Conservation (phyloP, 1,140 invertebrate genomes). For the Pachyrhynchus sulphureomaculatus region DNA sequence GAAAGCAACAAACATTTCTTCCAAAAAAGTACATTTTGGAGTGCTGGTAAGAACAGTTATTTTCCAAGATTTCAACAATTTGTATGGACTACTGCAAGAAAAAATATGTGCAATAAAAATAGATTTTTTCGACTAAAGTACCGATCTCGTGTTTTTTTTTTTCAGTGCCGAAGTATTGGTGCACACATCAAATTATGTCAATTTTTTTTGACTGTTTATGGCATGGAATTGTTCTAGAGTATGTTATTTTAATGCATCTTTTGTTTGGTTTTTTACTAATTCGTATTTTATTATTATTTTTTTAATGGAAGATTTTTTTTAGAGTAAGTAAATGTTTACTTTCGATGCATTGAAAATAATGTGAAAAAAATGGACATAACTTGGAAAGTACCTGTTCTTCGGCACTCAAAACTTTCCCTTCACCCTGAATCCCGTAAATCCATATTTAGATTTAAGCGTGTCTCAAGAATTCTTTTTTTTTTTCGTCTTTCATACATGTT, state of each 20-base stretch:
- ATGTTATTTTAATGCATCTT: slow-evolving; percentile 40
- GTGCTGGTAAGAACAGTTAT: slow-evolving; percentile 53
- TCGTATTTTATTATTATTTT: slow-evolving; percentile 3
- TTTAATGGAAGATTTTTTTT: neutral
- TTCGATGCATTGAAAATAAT: slow-evolving; percentile 45
- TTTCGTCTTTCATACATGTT: too few species aligned
- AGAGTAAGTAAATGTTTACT: neutral
- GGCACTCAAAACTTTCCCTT: slow-evolving; percentile 60
- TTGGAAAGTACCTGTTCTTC: slow-evolving; percentile 73
- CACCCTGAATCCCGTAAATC: slow-evolving; percentile 40
- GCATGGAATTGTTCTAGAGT: slow-evolving; percentile 9
- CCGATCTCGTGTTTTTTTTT: slow-evolving; percentile 44
- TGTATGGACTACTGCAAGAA: slow-evolving; percentile 23
- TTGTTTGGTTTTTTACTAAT: slow-evolving; percentile 1
- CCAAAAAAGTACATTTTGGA: too few species aligned
- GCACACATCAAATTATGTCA: slow-evolving; percentile 52
- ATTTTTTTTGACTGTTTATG: slow-evolving; percentile 47
- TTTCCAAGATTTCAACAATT: slow-evolving; percentile 48
- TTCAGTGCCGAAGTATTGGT: slow-evolving; percentile 52
- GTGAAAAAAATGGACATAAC: slow-evolving; percentile 50
- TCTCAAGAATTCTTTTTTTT: neutral
- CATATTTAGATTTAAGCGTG: neutral
- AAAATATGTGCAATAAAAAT: slow-evolving; percentile 50
- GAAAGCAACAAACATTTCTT: too few species aligned
- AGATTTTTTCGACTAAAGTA: slow-evolving; percentile 43